Evolutionary conservation across 2,888 invertebrate genomes (phyloP).

Genomic region (Melangyna quadrimaculata): DNA sequence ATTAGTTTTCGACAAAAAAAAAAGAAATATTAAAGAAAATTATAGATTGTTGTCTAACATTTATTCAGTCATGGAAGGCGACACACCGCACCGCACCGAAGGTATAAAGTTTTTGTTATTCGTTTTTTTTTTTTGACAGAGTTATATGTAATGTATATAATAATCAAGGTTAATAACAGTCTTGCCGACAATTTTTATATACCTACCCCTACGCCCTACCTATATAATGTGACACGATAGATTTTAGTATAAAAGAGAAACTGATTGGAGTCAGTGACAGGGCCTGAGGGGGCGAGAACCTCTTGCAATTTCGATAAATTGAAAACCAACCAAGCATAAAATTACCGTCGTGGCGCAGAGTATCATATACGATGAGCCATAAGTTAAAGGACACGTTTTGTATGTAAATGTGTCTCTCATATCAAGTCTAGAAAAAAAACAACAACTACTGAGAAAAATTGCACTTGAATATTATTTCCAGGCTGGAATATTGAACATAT

Average conservation of each 20-base stretch:
- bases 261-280: neutral
- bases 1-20: neutral
- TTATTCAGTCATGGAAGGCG: neutral
- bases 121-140: neutral
- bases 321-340: neutral
- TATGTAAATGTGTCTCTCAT: neutral
- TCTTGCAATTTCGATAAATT: neutral
- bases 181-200: neutral
- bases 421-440: neutral
- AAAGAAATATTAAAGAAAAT: neutral
- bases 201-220: too few species aligned
- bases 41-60: neutral
- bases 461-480: slow-evolving; percentile 9
- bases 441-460: neutral
- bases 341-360: too few species aligned
- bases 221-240: slow-evolving; percentile 7
- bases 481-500: neutral
- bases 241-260: neutral
- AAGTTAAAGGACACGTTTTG: neutral
- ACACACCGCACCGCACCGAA: neutral
- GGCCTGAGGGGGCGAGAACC: too few species aligned
- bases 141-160: neutral
- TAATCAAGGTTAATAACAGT: neutral
- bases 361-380: neutral
- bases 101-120: neutral